These are phyloP conservation scores for Cheirogaleus medius DNA, from an alignment of 2,113 vertebrate species.

Conservation along the genomic window DNA sequence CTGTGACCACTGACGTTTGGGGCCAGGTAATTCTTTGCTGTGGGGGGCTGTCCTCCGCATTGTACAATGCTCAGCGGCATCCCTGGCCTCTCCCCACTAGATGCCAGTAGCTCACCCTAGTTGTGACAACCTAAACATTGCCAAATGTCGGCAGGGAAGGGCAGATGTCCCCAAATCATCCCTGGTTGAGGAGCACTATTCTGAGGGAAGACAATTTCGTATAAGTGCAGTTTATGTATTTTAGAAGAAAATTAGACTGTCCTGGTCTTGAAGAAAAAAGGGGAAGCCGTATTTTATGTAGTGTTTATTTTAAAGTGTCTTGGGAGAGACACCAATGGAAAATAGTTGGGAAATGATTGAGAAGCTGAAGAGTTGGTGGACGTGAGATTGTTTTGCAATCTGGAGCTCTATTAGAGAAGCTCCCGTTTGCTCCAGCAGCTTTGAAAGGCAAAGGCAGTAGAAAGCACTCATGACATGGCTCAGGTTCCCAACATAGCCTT, in stretches of 20 bases:
- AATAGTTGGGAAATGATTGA: background rate
- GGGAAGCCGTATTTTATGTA: background rate
- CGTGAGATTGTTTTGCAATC: background rate
- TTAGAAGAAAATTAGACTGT: background rate
- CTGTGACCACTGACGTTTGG: background rate
- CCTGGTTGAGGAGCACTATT: background rate
- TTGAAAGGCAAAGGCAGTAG: background rate
- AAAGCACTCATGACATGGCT: background rate
- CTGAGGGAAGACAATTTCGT: background rate
- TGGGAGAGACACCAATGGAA: background rate
- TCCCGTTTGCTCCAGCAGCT: background rate
- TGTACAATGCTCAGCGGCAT: background rate
- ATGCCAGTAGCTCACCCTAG: background rate
- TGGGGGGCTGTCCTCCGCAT: too few relatives aligned
- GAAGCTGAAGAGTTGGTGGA: background rate
- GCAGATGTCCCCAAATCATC: too few relatives aligned
- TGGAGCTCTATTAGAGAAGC: background rate
- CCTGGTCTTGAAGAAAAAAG: conserved; percentile 6
- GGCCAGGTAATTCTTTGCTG: background rate
- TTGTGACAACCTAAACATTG: background rate
- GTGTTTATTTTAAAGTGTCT: background rate
- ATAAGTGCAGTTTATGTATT: background rate
- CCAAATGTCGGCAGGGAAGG: background rate
- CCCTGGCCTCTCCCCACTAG: background rate
- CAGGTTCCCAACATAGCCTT: background rate